Conservation (phyloP, 2,888 invertebrate species). For the Pherbina coryleti region DNA sequence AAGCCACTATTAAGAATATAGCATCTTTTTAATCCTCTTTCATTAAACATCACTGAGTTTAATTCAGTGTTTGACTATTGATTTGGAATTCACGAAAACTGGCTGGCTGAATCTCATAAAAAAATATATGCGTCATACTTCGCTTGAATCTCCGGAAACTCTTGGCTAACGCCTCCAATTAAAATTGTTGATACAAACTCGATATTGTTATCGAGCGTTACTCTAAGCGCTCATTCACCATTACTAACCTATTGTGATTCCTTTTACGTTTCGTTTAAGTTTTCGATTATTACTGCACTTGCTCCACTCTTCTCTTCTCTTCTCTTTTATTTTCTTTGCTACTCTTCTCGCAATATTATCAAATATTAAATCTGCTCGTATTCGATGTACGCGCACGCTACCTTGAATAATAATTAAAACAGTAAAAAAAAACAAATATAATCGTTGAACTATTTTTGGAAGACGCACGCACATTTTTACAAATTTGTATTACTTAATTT, state of each 20-base stretch:
- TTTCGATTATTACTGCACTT: neutral
- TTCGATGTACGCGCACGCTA: neutral
- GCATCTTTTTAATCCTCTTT: too few relatives aligned
- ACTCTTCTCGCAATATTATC: neutral
- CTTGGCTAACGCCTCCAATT: neutral
- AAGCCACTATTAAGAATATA: too few relatives aligned
- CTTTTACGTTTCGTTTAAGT: neutral
- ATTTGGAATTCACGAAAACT: too few relatives aligned
- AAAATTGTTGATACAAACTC: too few relatives aligned
- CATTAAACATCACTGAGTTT: too few relatives aligned
- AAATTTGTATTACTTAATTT: neutral
- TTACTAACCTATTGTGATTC: neutral
- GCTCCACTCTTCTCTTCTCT: neutral
- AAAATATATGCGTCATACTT: neutral
- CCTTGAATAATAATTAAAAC: slow-evolving; percentile 40
- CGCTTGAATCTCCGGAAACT: neutral
- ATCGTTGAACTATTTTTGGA: slow-evolving; percentile 30
- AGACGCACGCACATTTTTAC: slow-evolving; percentile 29
- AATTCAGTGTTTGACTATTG: too few relatives aligned
- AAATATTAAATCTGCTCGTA: neutral
- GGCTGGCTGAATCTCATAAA: neutral
- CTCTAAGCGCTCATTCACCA: neutral
- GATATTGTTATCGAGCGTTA: neutral
- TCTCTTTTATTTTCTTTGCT: neutral
- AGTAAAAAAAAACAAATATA: neutral